Base-by-base conservation (phyloP, 2,888 invertebrate genomes). In the Slavum lentiscoides region DNA sequence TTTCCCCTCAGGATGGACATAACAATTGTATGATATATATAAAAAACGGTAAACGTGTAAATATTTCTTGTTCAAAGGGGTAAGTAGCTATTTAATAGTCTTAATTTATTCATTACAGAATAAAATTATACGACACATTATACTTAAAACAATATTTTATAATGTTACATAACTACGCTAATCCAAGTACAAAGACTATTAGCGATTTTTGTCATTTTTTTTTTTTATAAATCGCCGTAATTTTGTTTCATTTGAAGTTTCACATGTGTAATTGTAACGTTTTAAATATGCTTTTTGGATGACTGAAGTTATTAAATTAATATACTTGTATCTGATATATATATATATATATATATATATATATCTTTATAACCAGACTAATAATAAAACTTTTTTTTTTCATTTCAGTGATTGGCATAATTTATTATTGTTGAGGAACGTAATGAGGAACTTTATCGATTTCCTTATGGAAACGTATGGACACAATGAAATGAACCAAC, bases 51-150 rank as follows among this genome's bases (percentile, higher is more conserved):
- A 85, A 86, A 82, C 84, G 85, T 82, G 58, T 88, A 64, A 84
- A 85, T 83, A 85, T 89, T 68, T 55, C 85, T 11, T 88, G 88
- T 84, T 85, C 87, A 82, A 85, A 85, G 85, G 83, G 85, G 89
- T 89, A 85, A 85, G 87, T 87, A 67, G 6, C 21, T 43, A 9
- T 43, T 43, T 67, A 13, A n/a, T 13, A 11, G 4, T 30, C 43
- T 9, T 2, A 43, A 15, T 0, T 21, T 43, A 13, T 55, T 11
- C 2, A 9, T 11, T 49, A 49, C 11, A 7, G 11, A 49, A 11
- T 49, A 49, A 49, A 49, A 49, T 49, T 8, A 9, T 39, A 6
- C 3, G 3, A 39, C 39, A 39, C 39, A 6, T 39, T 39, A 39
- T 39, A 39, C 39, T 6, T 39, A 39, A 6, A 6, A 39, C 39